A percentile compares a stretch with the other conserved stretches of the same genome.
These are phyloP conservation scores for Myrmophylax atrothorax DNA, from an alignment of 2,113 vertebrate species.

Conservation along the genomic window DNA sequence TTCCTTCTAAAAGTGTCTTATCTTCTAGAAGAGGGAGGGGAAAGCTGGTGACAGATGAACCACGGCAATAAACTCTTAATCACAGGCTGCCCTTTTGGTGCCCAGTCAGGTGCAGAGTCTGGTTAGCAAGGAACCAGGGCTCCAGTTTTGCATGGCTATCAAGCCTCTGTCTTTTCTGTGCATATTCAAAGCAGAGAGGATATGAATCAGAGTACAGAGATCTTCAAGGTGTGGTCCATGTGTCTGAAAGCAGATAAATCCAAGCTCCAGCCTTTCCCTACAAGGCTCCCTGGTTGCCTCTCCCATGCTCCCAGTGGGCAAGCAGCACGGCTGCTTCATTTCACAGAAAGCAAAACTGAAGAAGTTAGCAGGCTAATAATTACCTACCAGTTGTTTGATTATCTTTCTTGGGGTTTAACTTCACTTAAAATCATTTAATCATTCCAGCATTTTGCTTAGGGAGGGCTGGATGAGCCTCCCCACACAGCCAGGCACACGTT, in stretches of 20 bases:
- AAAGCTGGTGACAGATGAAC: not conserved
- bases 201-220: not conserved
- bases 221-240: not conserved
- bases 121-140: not conserved
- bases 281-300: not conserved
- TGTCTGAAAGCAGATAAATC: not conserved
- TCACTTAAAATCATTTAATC: not conserved
- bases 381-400: not conserved
- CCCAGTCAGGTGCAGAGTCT: not conserved
- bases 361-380: not conserved
- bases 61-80: not conserved
- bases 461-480: not conserved
- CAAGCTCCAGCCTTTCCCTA: not conserved
- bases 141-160: rapidly evolving
- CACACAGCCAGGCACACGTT: not conserved
- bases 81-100: not conserved
- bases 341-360: not conserved
- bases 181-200: not conserved
- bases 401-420: not conserved
- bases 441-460: not conserved
- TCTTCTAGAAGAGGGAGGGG: not conserved
- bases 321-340: not conserved
- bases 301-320: not conserved
- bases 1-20: not conserved
- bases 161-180: not conserved